These are phyloP conservation scores for Cecropterus lyciades DNA, from an alignment of 1,140 invertebrate genomes.

Conservation along the genomic window DNA sequence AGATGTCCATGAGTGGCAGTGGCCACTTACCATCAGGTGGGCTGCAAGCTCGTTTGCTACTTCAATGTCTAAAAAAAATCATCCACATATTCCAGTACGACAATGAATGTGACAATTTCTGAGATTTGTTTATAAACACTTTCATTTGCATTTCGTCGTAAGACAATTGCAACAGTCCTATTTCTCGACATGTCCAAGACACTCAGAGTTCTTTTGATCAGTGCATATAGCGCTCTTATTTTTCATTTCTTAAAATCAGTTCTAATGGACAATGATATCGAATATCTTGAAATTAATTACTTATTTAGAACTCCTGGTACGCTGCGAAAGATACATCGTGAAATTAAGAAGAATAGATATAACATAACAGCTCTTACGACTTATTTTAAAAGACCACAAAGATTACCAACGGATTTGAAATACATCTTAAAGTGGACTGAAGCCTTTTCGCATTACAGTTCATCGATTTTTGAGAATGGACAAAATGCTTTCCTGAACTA, in stretches of 20 bases:
- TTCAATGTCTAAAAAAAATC: too few relatives aligned
- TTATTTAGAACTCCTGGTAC: slow-evolving; percentile 38
- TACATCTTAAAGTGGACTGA: slow-evolving; percentile 63
- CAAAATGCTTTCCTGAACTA: slow-evolving; percentile 53
- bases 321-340: slow-evolving; percentile 36
- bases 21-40: too few relatives aligned
- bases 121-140: slow-evolving; percentile 28
- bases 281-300: slow-evolving; percentile 57
- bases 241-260: slow-evolving; percentile 49
- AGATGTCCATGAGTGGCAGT: too few relatives aligned
- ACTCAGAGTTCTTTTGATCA: slow-evolving; percentile 45
- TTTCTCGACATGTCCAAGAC: slow-evolving; percentile 51
- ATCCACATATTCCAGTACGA: not conserved
- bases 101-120: slow-evolving; percentile 17
- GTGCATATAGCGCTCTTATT: slow-evolving; percentile 48
- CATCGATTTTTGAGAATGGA: slow-evolving; percentile 43
- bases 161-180: not conserved
- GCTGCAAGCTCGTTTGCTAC: too few relatives aligned
- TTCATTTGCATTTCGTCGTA: slow-evolving; percentile 1
- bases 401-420: slow-evolving; percentile 59
- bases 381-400: slow-evolving; percentile 40
- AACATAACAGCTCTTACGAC: slow-evolving; percentile 23
- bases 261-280: slow-evolving; percentile 36
- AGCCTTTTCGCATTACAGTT: slow-evolving; percentile 43
- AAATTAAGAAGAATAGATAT: slow-evolving; percentile 42